These are phyloP conservation scores for Astatotilapia flaviijosephi DNA, from an alignment of 2,113 vertebrate genomes.

Conservation along the genomic window DNA sequence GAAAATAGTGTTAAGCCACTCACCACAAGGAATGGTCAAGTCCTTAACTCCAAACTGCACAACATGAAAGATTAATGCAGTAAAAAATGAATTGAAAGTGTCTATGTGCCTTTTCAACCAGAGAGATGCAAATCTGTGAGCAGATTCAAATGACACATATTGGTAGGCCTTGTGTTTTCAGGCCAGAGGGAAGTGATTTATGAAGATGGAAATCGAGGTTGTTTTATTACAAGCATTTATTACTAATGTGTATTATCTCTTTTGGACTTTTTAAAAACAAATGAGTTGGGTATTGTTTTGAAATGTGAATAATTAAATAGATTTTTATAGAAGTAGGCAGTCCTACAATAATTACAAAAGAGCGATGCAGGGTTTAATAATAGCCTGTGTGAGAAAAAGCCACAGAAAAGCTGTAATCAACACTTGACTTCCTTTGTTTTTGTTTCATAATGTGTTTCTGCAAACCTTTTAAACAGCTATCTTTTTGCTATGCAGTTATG, in stretches of 20 bases:
- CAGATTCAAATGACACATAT: conserved; percentile 7
- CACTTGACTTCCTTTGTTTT: not conserved
- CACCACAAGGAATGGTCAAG: not conserved
- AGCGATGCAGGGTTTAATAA: not conserved
- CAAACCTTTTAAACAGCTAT: not conserved
- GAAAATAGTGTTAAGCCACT: not conserved
- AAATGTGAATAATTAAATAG: not conserved
- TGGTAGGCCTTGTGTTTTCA: not conserved
- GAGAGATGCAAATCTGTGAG: conserved; percentile 26
- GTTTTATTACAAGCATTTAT: not conserved
- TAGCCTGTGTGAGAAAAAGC: not conserved
- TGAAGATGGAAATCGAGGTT: not conserved
- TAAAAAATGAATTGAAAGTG: not conserved
- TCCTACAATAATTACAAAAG: not conserved
- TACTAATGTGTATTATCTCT: not conserved
- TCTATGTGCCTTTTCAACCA: not conserved
- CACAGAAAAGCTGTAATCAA: not conserved
- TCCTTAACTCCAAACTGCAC: not conserved
- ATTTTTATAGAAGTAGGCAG: not conserved
- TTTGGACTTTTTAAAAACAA: not conserved
- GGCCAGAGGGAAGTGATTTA: not conserved
- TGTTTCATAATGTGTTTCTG: not conserved
- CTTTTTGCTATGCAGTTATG: not conserved
- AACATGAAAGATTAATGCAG: not conserved
- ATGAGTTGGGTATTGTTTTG: not conserved